Base-by-base conservation (phyloP, 1,140 invertebrate genomes). In the Spodoptera frugiperda region DNA sequence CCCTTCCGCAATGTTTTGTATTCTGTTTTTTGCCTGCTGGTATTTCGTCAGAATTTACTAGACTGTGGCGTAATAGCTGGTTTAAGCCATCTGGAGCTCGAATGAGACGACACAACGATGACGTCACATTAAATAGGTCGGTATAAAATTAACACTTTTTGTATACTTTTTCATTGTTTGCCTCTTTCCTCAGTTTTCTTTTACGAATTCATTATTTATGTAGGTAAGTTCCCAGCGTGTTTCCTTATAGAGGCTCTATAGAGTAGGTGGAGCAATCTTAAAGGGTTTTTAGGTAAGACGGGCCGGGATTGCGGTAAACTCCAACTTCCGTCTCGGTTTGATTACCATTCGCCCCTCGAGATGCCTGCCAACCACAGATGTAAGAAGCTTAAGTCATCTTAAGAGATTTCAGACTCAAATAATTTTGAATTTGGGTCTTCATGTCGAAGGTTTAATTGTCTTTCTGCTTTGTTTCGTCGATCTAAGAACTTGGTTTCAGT, bases 261-360 rank as follows among this genome's bases (percentile, higher is more conserved):
- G 55, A 14, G 71, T 73, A 61, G 63, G 59, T 70, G 61, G 25
- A 59, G 46, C 76, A 77, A 77, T 54, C 65, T 70, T 61, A 77
- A 77, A 79, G 76, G 80, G 68, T 79, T 79, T 82, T 82, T 79
- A 79, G 78, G 75, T 72, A 82, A 74, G 53, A 63, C 70, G 39
- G 63, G 63, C 33, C 71, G 49, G 68, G 79, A 81, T 76, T 78
- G 76, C 48, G 76, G 73, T 77, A 70, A 76, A 79, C 65, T 76
- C 73, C 61, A 46, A 76, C 61, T 82, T 80, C 83, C 73, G 82
- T 71, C 81, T 82, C 80, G 75, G 59, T 85, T 89, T 88, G 84
- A 91, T 91, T 90, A 89, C 86, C 87, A 85, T 87, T 87, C 81
- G 85, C 79, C 82, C 82, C 85, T 87, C 84, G 84, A 83, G 83